Percentiles rank a stretch among this genome's conserved stretches.
Conservation (phyloP, 2,888 invertebrate genomes). For the Noctuana brunneofusca region DNA sequence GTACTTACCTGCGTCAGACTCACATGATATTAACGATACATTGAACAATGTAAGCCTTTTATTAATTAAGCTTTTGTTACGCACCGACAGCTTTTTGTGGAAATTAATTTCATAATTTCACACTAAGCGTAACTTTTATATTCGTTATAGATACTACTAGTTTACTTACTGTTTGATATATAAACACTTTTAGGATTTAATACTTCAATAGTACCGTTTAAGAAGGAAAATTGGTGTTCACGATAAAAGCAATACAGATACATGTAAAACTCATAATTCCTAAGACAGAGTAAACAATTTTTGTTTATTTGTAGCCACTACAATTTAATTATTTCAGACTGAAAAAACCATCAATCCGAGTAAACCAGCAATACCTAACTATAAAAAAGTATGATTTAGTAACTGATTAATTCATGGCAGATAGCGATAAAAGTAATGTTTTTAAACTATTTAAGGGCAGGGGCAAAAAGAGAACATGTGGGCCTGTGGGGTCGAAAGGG, state of each 20-base stretch:
- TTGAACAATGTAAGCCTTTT: constrained; percentile 21
- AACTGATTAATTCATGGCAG: neutral
- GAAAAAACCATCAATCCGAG: neutral
- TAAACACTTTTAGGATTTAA: too few relatives aligned
- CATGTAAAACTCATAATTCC: too few relatives aligned
- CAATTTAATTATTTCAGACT: neutral
- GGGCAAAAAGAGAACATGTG: neutral
- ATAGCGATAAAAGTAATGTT: too few relatives aligned
- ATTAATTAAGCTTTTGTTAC: constrained; percentile 21
- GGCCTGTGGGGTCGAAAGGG: too few relatives aligned
- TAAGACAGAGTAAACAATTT: too few relatives aligned
- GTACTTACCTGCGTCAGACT: neutral
- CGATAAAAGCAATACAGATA: too few relatives aligned
- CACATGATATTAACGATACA: constrained; percentile 21
- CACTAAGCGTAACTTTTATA: too few relatives aligned
- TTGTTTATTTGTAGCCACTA: neutral
- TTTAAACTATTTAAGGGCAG: neutral
- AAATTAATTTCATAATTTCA: constrained; percentile 9
- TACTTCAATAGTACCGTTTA: too few relatives aligned
- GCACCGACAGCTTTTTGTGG: neutral
- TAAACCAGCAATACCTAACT: neutral
- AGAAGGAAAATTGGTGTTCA: too few relatives aligned
- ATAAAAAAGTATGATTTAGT: neutral
- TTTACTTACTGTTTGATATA: too few relatives aligned
- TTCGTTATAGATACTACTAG: too few relatives aligned